Evolutionary conservation across 2,113 vertebrate species (phyloP), one percentile per base, ranked within the genome.

Genomic region (Corythaeola cristata): DNA sequence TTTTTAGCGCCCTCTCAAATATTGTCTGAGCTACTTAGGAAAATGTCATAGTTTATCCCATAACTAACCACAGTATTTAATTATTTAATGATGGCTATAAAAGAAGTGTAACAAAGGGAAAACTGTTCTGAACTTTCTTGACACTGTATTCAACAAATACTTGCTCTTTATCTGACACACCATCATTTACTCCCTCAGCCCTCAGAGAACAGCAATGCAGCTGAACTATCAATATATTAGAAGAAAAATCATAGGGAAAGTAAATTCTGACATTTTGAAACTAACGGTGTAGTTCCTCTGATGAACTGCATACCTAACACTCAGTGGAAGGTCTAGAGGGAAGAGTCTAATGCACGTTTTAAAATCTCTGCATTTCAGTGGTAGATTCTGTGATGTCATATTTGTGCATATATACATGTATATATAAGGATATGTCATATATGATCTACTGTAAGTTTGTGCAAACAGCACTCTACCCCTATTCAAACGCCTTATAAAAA

Each of bases 71-170:
- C 74, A 85, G 67, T 91, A 90, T 88, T 93, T 88, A 82, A 82
- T 92, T 87, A 92, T 93, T 94, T 95, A 92, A 90, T 89, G 69
- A 73, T 72, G 69, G 17, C 47, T 78, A 41, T 96, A 66, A 95
- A 90, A 44, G 21, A 85, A 92, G 32, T n/a, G 8, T 76, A 95
- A 89, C 74, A 91, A 92, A 85, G 37, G 49, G 52, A 97, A 88
- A 91, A 72, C 41, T 66, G 30, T 83, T 82, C 58, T 94, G 86
- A 93, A 93, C 69, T 93, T 95, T 93, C 76, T 82, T 92, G 91
- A 91, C 66, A 45, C 16, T 32, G 15, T n/a, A 55, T 84, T 89
- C 26, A 26, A 74, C 63, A 85, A 89, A 88, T 79, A 87, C 41
- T 91, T 96, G 63, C 41, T 95, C 72, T 97, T 96, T 94, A 89